A percentile compares a stretch with the other conserved stretches of the same genome.
phyloP scores from a whole-genome alignment of 2,888 invertebrate species.

The Tupiocoris notatus region DNA sequence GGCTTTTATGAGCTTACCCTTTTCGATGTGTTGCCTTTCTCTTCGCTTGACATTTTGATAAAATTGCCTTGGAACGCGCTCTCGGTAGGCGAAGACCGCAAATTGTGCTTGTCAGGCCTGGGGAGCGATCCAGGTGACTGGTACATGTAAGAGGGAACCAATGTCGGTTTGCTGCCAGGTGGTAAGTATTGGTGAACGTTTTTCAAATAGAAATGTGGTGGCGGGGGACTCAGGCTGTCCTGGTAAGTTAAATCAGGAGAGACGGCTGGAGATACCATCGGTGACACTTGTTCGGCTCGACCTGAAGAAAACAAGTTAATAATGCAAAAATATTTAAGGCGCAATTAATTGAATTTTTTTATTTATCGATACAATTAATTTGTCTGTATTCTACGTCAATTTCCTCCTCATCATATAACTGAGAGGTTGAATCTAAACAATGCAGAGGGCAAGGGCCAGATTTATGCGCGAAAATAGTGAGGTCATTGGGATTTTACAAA shows the following conservation, averaged over 20 bases:
- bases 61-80: slow-evolving; percentile 32
- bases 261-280: slow-evolving; percentile 43
- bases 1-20: no score
- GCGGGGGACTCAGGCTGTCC: slow-evolving; percentile 68
- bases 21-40: slow-evolving; percentile 43
- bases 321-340: no score
- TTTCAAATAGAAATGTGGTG: slow-evolving; percentile 47
- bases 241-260: slow-evolving; percentile 74
- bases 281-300: slow-evolving; percentile 44
- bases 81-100: slow-evolving; percentile 8
- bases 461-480: no score
- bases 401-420: no score
- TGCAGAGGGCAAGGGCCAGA: no score
- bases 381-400: no score
- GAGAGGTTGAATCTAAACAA: no score
- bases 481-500: no score
- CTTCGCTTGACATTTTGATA: slow-evolving; percentile 16
- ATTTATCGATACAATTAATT: no score
- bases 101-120: slow-evolving; percentile 15
- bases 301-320: no score
- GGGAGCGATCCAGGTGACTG: slow-evolving; percentile 53
- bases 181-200: slow-evolving; percentile 51
- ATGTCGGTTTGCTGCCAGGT: slow-evolving; percentile 54
- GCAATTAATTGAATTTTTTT: no score
- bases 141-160: slow-evolving; percentile 58